Conservation (phyloP, 1,140 invertebrate genomes). For the Drepana arcuata region DNA sequence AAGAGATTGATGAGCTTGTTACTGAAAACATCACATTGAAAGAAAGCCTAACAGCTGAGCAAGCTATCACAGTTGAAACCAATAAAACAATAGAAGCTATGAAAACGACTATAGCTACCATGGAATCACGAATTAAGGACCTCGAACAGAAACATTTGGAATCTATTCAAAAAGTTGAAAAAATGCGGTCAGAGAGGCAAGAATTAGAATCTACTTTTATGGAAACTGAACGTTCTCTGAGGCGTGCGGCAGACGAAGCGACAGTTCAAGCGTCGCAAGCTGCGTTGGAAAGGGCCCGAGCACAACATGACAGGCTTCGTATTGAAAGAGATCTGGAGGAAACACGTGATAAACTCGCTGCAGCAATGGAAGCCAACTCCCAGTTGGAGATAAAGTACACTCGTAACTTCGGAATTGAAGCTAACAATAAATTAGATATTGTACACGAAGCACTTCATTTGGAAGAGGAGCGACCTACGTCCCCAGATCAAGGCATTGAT, state of each 20-base stretch:
- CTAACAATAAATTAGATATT: conserved; percentile 35
- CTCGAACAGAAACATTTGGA: conserved; percentile 38
- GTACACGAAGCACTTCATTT: conserved; percentile 29
- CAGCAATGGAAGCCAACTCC: conserved; percentile 36
- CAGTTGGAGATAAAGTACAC: conserved; percentile 51
- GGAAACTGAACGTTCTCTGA: conserved; percentile 46
- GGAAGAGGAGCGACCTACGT: conserved; percentile 60
- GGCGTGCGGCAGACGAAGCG: conserved; percentile 60
- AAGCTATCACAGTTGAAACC: conserved; percentile 22
- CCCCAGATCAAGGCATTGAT: conserved; percentile 74
- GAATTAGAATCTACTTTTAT: conserved; percentile 48
- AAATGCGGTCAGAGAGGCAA: conserved; percentile 40
- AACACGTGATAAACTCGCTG: conserved; percentile 38
- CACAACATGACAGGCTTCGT: conserved; percentile 52
- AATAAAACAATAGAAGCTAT: conserved; percentile 33
- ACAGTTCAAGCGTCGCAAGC: conserved; percentile 66
- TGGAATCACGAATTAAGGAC: conserved; percentile 36
- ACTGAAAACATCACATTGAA: conserved; percentile 43
- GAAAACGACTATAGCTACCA: conserved; percentile 22
- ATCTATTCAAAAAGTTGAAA: conserved; percentile 29
- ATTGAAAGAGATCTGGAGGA: conserved; percentile 61
- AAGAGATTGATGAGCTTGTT: conserved; percentile 41
- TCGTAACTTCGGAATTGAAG: conserved; percentile 32
- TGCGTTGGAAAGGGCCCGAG: conserved; percentile 59
- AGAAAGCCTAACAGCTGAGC: conserved; percentile 23